These are phyloP conservation scores for Macropus fuliginosus DNA, from an alignment of 2,797 vertebrate species.

Conservation along the genomic window DNA sequence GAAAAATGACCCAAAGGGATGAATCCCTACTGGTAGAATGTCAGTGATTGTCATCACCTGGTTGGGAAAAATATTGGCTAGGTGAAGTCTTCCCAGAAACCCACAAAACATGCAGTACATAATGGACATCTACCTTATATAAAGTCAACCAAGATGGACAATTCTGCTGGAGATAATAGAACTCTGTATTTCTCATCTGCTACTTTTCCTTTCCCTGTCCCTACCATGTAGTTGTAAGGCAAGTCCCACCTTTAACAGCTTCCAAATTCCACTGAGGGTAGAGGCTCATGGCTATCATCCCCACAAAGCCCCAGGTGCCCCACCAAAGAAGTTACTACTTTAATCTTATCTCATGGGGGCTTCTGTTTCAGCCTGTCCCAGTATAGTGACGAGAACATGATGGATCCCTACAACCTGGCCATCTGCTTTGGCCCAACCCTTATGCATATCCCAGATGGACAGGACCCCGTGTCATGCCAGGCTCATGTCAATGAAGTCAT, in stretches of 20 bases:
- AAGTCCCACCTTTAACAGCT: neutral
- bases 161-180: neutral
- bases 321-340: neutral
- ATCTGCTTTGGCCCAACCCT: slow-evolving; percentile 99
- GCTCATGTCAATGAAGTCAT: slow-evolving; percentile 99
- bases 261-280: neutral
- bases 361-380: slow-evolving; percentile 92
- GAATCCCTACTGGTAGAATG: neutral
- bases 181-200: neutral
- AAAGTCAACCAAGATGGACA: neutral
- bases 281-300: neutral
- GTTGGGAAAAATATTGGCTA: neutral
- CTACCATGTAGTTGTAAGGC: neutral
- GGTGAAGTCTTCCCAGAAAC: neutral
- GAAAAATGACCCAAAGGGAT: neutral
- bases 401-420: slow-evolving; percentile 99
- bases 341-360: slow-evolving; percentile 6
- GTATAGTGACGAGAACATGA: slow-evolving; percentile 99
- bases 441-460: slow-evolving; percentile 98
- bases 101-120: neutral
- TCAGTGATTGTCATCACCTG: neutral
- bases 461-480: slow-evolving; percentile 97
- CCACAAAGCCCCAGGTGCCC: neutral
- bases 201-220: neutral
- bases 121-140: neutral